Evolutionary conservation across 2,888 invertebrate species (phyloP).

Genomic region (Ophonus ardosiacus): DNA sequence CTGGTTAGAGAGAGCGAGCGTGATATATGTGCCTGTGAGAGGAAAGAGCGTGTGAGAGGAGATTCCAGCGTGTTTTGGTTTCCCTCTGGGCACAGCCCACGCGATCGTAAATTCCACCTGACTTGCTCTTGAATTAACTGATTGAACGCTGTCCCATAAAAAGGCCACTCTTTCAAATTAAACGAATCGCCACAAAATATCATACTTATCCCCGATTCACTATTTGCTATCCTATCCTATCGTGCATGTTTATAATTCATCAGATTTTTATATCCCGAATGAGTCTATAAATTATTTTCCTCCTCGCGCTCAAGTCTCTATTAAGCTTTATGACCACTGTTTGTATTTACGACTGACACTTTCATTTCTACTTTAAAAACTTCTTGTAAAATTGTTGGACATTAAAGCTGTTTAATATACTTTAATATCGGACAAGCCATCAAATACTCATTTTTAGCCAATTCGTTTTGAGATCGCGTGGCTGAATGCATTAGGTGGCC

Average conservation of each 20-base stretch:
- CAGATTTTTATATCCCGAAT: slow-evolving; percentile 23
- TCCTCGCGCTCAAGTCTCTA: neutral
- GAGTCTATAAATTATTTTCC: slow-evolving; percentile 24
- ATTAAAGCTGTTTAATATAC: neutral
- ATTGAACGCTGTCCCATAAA: slow-evolving; percentile 63
- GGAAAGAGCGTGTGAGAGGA: slow-evolving; percentile 9
- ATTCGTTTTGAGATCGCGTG: no score
- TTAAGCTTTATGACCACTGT: slow-evolving; percentile 24
- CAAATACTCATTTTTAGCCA: neutral
- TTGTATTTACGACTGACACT: slow-evolving; percentile 1
- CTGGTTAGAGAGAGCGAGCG: slow-evolving; percentile 25
- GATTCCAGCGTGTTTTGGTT: slow-evolving; percentile 56
- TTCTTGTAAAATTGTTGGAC: neutral
- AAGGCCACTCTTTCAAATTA: slow-evolving; percentile 60
- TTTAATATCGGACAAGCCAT: neutral
- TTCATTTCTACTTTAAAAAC: neutral
- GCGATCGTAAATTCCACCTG: slow-evolving; percentile 61
- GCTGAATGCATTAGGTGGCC: no score
- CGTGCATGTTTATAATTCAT: slow-evolving; percentile 24
- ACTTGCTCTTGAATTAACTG: slow-evolving; percentile 61
- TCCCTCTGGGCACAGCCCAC: slow-evolving; percentile 51
- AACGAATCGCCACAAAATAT: slow-evolving; percentile 44
- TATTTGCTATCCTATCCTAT: neutral
- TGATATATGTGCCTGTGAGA: neutral
- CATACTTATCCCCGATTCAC: slow-evolving; percentile 6